Conservation (phyloP, 2,888 invertebrate species). For the Agriopis marginaria region DNA sequence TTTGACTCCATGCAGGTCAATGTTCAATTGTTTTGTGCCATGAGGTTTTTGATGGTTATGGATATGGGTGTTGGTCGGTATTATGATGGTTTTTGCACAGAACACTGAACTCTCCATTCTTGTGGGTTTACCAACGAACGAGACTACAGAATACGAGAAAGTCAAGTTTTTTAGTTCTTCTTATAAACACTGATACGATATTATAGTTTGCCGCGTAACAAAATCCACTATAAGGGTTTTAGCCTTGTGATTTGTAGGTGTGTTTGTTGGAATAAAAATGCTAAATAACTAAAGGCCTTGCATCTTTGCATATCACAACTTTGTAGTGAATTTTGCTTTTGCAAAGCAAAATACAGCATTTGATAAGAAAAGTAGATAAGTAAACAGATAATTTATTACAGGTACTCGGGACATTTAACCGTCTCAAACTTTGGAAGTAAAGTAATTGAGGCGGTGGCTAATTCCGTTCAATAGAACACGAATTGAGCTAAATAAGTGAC, state of each 20-base stretch:
- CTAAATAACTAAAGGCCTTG: too few relatives aligned
- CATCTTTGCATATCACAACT: too few relatives aligned
- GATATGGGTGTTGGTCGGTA: neutral
- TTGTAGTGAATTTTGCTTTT: too few relatives aligned
- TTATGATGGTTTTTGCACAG: neutral
- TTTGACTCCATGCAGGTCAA: slow-evolving; percentile 28
- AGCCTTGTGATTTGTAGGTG: too few relatives aligned
- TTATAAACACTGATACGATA: too few relatives aligned
- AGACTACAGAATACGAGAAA: neutral
- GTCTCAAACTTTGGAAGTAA: neutral
- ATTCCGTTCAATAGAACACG: neutral
- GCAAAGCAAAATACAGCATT: too few relatives aligned
- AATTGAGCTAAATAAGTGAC: neutral
- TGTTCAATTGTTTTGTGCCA: slow-evolving; percentile 22
- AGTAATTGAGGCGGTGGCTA: neutral
- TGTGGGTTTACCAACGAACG: neutral
- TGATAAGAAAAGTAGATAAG: neutral
- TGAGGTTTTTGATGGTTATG: slow-evolving; percentile 1
- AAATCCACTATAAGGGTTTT: too few relatives aligned
- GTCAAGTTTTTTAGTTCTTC: too few relatives aligned
- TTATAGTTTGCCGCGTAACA: too few relatives aligned
- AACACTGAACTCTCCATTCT: neutral
- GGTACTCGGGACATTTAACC: neutral
- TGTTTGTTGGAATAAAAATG: too few relatives aligned
- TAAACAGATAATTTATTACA: neutral